Percentiles rank a stretch among this genome's conserved stretches.
Conservation (phyloP, 1,140 invertebrate genomes). For the Brachionus calyciflorus region DNA sequence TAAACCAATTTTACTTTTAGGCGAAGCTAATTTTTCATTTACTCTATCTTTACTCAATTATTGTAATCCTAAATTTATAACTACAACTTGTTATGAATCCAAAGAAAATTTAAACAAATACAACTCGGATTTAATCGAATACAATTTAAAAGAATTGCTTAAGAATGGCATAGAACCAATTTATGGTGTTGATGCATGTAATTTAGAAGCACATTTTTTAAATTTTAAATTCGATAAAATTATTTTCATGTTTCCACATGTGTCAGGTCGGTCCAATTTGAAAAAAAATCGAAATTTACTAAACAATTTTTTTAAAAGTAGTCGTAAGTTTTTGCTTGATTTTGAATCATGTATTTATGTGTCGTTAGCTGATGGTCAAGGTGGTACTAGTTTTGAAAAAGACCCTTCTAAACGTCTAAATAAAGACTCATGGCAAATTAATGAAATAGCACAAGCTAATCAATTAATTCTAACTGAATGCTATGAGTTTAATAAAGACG, state of each 20-base stretch:
- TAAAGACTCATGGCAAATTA: conserved; percentile 68
- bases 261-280: conserved; percentile 68
- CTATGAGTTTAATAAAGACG: conserved; percentile 58
- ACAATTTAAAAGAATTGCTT: background rate
- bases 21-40: conserved; percentile 67
- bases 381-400: conserved; percentile 60
- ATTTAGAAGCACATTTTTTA: conserved; percentile 52
- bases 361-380: conserved; percentile 67
- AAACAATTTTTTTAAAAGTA: conserved; percentile 62
- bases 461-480: conserved; percentile 62
- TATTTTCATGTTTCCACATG: conserved; percentile 69
- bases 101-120: conserved; percentile 53
- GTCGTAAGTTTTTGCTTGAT: conserved; percentile 49
- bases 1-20: conserved; percentile 55
- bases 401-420: conserved; percentile 63
- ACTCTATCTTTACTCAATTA: conserved; percentile 58
- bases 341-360: conserved; percentile 62
- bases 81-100: conserved; percentile 54
- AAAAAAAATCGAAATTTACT: conserved; percentile 65
- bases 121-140: conserved; percentile 48
- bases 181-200: conserved; percentile 63
- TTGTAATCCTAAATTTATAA: conserved; percentile 49
- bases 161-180: conserved; percentile 46
- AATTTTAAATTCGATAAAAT: conserved; percentile 61
- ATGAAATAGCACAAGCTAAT: conserved; percentile 65